A percentile compares a stretch with the other conserved stretches of the same genome.
phyloP scores from a whole-genome alignment of 2,888 invertebrate genomes.

The Ichneumon xanthorius region DNA sequence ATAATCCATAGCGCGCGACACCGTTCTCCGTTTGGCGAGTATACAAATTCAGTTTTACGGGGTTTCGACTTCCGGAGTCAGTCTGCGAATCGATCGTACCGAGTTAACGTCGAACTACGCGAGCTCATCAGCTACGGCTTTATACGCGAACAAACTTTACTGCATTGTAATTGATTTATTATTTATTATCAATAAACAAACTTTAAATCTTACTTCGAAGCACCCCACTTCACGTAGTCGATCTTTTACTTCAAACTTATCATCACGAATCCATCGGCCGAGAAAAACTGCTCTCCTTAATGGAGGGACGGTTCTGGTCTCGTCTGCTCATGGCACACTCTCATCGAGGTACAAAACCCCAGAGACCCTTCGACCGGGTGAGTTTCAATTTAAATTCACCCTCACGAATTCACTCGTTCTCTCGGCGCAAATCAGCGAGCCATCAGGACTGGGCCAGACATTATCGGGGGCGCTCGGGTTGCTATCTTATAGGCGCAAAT shows the following conservation, averaged over 20 bases:
- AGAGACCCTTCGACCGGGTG: neutral
- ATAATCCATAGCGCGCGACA: too few species aligned
- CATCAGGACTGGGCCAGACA: neutral
- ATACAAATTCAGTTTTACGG: too few species aligned
- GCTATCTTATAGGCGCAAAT: neutral
- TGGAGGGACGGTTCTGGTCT: neutral
- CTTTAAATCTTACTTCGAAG: too few species aligned
- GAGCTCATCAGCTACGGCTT: too few species aligned
- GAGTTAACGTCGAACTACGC: too few species aligned
- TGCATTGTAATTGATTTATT: too few species aligned
- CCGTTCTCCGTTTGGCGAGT: too few species aligned
- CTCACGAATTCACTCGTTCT: neutral
- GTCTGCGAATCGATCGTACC: too few species aligned
- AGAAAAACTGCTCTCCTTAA: neutral
- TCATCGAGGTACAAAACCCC: neutral
- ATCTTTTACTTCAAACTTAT: neutral
- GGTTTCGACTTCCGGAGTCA: too few species aligned
- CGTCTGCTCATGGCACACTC: neutral
- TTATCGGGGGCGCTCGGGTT: too few species aligned
- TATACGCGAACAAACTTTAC: too few species aligned
- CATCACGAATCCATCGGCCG: neutral
- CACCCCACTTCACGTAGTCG: neutral
- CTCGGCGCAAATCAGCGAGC: neutral
- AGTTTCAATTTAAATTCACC: constrained; percentile 14
- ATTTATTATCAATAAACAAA: too few species aligned